Percentiles rank a stretch among this genome's conserved stretches.
These are phyloP conservation scores for Halcyon chelicuti DNA, from an alignment of 2,797 vertebrate species.

Conservation along the genomic window DNA sequence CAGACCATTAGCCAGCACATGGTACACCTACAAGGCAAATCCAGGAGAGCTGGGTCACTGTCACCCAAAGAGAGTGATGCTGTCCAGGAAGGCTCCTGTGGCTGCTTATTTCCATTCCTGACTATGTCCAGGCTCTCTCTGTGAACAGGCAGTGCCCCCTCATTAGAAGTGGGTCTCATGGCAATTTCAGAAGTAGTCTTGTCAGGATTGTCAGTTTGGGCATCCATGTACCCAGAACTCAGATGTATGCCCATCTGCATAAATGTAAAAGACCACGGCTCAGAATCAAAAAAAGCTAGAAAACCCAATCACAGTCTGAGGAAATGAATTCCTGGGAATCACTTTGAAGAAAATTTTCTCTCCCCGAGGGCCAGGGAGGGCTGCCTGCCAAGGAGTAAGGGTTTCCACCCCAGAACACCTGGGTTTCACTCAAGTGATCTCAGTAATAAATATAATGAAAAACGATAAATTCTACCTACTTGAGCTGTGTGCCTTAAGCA, in stretches of 20 bases:
- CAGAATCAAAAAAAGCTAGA: background rate
- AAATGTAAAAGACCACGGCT: background rate
- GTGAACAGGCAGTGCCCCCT: background rate
- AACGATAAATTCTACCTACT: conserved; percentile 22
- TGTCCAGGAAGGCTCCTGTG: background rate
- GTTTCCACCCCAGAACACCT: conserved; percentile 48
- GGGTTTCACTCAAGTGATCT: conserved; percentile 28
- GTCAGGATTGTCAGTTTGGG: background rate
- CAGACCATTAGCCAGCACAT: background rate
- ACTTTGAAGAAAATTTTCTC: conserved; percentile 42
- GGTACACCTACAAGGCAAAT: background rate
- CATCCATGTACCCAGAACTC: background rate
- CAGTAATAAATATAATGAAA: background rate
- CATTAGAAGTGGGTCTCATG: background rate
- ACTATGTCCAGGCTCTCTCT: background rate
- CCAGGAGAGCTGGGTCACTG: background rate
- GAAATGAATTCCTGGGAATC: conserved; percentile 62
- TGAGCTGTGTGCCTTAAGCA: conserved; percentile 51
- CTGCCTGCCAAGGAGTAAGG: background rate
- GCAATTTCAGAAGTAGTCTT: background rate
- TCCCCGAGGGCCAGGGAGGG: background rate
- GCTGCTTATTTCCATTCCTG: background rate
- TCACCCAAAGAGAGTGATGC: background rate
- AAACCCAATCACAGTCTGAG: background rate
- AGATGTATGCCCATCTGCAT: background rate